These are phyloP conservation scores for Trogon surrucura DNA, from an alignment of 2,113 vertebrate species.

Conservation along the genomic window DNA sequence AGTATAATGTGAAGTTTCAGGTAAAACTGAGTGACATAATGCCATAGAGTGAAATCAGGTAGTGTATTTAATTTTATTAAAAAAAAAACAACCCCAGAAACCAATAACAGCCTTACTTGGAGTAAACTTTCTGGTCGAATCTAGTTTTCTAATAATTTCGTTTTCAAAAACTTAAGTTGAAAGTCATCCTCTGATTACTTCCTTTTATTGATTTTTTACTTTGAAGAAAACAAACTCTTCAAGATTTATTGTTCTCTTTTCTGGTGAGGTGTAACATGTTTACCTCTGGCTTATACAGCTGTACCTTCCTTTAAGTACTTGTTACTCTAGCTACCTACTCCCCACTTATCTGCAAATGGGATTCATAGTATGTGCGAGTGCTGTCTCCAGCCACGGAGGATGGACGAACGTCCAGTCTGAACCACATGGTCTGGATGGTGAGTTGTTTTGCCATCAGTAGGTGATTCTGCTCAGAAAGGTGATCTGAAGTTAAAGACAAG, in stretches of 20 bases:
- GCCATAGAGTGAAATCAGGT: neutral
- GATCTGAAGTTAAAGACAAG: neutral
- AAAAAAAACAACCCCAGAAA: neutral
- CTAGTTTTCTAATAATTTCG: neutral
- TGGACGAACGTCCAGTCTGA: neutral
- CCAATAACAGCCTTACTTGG: neutral
- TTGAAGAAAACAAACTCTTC: neutral
- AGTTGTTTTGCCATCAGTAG: neutral
- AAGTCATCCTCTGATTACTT: neutral
- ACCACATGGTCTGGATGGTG: accelerated
- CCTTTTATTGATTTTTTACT: neutral
- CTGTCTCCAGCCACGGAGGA: neutral
- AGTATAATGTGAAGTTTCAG: neutral
- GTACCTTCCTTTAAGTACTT: neutral
- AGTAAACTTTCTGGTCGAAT: neutral
- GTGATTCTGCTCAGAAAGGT: neutral
- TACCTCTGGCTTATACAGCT: neutral
- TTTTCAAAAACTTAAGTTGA: neutral
- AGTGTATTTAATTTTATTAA: neutral
- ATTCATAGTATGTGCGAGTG: neutral
- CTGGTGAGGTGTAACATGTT: neutral
- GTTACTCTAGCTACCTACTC: neutral
- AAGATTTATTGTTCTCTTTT: too few relatives aligned
- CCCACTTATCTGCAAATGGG: neutral
- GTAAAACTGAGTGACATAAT: neutral